These are phyloP conservation scores for Eospalax fontanierii DNA, from an alignment of 2,797 vertebrate genomes.

Conservation along the genomic window DNA sequence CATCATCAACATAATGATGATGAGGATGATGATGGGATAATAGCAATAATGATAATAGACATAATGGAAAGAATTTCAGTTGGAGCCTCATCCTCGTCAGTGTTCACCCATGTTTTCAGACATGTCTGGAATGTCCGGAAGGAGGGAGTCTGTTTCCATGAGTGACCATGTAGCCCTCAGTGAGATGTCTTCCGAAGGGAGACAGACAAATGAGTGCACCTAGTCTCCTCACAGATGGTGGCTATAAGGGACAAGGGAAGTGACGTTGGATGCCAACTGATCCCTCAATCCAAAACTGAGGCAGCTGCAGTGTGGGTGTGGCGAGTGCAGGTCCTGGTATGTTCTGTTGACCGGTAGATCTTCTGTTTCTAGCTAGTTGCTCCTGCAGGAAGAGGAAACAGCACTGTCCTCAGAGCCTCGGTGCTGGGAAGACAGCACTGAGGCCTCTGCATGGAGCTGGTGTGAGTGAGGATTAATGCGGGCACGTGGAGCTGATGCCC, in stretches of 20 bases:
- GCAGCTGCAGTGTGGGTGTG: background rate
- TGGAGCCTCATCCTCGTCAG: slow-evolving; percentile 23
- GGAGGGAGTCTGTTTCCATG: background rate
- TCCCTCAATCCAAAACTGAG: background rate
- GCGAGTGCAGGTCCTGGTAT: background rate
- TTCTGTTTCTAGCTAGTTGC: fast-evolving
- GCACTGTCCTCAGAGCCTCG: background rate
- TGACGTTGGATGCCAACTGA: background rate
- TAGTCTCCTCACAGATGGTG: slow-evolving; percentile 34
- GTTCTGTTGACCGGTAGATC: background rate
- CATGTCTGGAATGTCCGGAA: slow-evolving; percentile 63
- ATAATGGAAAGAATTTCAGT: slow-evolving; percentile 45
- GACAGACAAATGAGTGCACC: background rate
- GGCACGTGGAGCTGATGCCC: background rate
- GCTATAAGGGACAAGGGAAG: background rate
- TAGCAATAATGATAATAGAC: slow-evolving; percentile 69
- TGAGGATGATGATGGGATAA: slow-evolving; percentile 70
- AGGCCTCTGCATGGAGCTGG: background rate
- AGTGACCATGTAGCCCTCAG: background rate
- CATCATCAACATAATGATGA: slow-evolving; percentile 7
- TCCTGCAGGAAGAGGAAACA: background rate
- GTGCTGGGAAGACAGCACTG: background rate
- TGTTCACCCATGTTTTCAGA: slow-evolving; percentile 26
- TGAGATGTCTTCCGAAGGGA: background rate
- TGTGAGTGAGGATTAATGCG: background rate